phyloP scores from a whole-genome alignment of 2,113 vertebrate genomes.

The Synchiropus splendidus region DNA sequence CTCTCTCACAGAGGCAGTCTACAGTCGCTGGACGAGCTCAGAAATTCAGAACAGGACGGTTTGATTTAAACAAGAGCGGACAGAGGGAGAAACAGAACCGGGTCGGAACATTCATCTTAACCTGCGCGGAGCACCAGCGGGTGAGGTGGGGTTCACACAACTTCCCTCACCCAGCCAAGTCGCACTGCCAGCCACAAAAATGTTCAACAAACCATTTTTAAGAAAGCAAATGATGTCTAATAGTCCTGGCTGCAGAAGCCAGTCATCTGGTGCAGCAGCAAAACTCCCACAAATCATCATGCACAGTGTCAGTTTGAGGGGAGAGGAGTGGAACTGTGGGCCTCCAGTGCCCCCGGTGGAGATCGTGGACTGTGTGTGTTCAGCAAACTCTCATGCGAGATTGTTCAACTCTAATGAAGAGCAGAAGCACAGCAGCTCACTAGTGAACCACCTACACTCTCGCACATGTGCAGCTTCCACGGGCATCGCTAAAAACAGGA shows the following conservation, averaged over 20 bases:
- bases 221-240: slow-evolving; percentile 43
- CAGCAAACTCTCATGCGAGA: slow-evolving; percentile 64
- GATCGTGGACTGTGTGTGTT: slow-evolving; percentile 25
- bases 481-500: no score
- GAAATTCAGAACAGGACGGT: background rate
- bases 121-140: slow-evolving; percentile 18
- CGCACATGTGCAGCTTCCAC: slow-evolving; percentile 44
- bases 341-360: slow-evolving; percentile 52
- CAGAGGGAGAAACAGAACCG: slow-evolving; percentile 11
- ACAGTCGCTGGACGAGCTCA: no score
- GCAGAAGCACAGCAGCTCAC: slow-evolving; percentile 52
- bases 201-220: slow-evolving; percentile 40
- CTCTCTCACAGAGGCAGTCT: no score
- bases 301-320: slow-evolving; percentile 4
- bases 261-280: slow-evolving; percentile 37
- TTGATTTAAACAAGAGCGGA: slow-evolving; percentile 15
- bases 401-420: slow-evolving; percentile 56
- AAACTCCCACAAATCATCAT: slow-evolving; percentile 45
- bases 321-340: slow-evolving; percentile 12
- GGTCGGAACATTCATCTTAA: slow-evolving; percentile 23
- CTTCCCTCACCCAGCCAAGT: slow-evolving; percentile 25
- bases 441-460: slow-evolving; percentile 13
- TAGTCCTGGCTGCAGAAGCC: slow-evolving; percentile 50
- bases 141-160: slow-evolving; percentile 23
- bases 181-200: slow-evolving; percentile 30